These are phyloP conservation scores for Brachyptera putata DNA, from an alignment of 2,888 invertebrate species.

Conservation along the genomic window DNA sequence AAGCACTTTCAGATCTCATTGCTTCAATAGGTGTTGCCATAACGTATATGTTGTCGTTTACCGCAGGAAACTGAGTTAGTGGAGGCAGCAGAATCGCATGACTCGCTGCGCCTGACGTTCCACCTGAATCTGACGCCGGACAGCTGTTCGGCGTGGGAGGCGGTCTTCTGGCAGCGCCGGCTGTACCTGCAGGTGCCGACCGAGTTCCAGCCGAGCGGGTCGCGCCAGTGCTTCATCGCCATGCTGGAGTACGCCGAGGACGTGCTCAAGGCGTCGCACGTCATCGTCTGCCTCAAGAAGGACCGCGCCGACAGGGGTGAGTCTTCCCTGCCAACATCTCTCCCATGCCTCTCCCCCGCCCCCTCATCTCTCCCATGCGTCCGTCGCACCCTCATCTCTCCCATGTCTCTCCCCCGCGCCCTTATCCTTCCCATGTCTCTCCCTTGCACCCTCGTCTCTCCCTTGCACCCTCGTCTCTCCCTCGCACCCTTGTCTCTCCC, in stretches of 20 bases:
- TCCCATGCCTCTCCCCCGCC: background rate
- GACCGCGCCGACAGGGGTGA: conserved; percentile 73
- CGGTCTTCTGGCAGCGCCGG: conserved; percentile 69
- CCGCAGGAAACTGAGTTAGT: conserved; percentile 48
- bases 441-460: too few species aligned
- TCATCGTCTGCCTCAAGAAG: conserved; percentile 76
- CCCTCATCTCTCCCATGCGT: too few species aligned
- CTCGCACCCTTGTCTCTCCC: too few species aligned
- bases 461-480: too few species aligned
- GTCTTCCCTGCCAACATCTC: conserved; percentile 24
- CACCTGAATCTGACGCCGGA: conserved; percentile 74
- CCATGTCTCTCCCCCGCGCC: too few species aligned
- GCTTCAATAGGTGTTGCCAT: too few species aligned
- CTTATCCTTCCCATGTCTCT: too few species aligned
- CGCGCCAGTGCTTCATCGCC: conserved; percentile 89
- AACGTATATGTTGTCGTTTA: background rate
- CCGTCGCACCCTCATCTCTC: too few species aligned
- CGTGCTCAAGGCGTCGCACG: conserved; percentile 74
- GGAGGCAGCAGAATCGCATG: conserved; percentile 64
- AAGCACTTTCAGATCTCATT: too few species aligned
- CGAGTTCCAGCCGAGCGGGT: conserved; percentile 81
- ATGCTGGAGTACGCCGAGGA: conserved; percentile 95
- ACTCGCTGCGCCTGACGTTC: conserved; percentile 68
- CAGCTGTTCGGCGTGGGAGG: conserved; percentile 79
- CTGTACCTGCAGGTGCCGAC: conserved; percentile 88